Base-by-base conservation (phyloP, 2,113 vertebrate genomes). In the Todiramphus chloris region DNA sequence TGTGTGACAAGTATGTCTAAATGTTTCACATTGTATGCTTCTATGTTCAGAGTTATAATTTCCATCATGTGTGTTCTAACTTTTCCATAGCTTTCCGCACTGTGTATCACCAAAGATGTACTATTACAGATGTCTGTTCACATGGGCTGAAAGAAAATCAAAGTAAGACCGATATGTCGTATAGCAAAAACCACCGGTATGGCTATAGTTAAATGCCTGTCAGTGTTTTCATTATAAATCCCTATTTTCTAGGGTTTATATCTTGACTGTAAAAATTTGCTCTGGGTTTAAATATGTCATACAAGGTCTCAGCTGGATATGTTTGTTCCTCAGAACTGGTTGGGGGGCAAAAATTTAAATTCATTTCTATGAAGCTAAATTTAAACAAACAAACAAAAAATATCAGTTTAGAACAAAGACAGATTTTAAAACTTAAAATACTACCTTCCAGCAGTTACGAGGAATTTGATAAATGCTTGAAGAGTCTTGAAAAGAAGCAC, bases 221-320 rank as follows among this genome's bases (percentile, higher is more conserved):
- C 83, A 16, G 2, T 87, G 94, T 91, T 94, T 94, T 92, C 15
- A n/a, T 94, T 91, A 67, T 62, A 89, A 85, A 94, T 79, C 86
- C 59, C n/a, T 85, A 25, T 94, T 94, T 94, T 96, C 74, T 89
- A 50, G 37, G 63, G 23, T 94, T 96, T 94, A 56, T 79, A 56
- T 59, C 50, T 66, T 63, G 41, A 87, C 87, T 2, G 3, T 67
- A 89, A 92, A 84, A 92, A 55, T 83, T 87, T 94, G 21, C 77
- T 93, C 23, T 79, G 67, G 44, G 48, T 90, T 95, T 91, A 85
- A 82, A 35, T 91, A n/a, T 59, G 39, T 70, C 43, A 20, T 82
- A n/a, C 31, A 30, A 72, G 33, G 37, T 91, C 80, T 95, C 41
- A 89, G 39, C n/a, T 87, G 74, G 44, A 53, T 84, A n/a, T 69